These are phyloP conservation scores for Empidonax alnorum DNA, from an alignment of 2,113 vertebrate species.

Conservation along the genomic window DNA sequence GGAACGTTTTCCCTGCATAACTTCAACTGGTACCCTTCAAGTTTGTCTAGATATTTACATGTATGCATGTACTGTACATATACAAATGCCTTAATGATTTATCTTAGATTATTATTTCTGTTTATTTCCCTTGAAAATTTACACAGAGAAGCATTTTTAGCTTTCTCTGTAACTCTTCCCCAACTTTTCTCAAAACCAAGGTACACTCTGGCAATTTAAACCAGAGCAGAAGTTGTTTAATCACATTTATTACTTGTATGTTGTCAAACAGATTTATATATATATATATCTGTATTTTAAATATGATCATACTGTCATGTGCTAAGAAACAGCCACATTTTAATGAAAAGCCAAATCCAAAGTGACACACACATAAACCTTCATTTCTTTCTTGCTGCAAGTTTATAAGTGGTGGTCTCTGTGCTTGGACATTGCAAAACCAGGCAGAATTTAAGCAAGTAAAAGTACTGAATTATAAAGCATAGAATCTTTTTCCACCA, in stretches of 20 bases:
- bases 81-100: not conserved
- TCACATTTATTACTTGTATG: not conserved
- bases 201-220: not conserved
- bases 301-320: not conserved
- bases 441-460: not conserved
- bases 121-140: not conserved
- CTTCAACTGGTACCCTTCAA: not conserved
- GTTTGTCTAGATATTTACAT: not conserved
- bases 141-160: not conserved
- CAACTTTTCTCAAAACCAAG: not conserved
- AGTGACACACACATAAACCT: not conserved
- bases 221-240: not conserved
- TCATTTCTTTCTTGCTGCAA: not conserved
- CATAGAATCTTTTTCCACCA: not conserved
- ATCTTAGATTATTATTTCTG: not conserved
- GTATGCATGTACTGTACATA: no score
- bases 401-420: not conserved
- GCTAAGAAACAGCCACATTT: not conserved
- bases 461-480: not conserved
- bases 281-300: accelerated
- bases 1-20: not conserved
- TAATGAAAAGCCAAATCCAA: not conserved
- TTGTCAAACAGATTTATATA: not conserved
- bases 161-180: not conserved
- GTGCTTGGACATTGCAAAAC: not conserved